phyloP scores from a whole-genome alignment of 1,140 invertebrate genomes.

The Gryon sp. region DNA sequence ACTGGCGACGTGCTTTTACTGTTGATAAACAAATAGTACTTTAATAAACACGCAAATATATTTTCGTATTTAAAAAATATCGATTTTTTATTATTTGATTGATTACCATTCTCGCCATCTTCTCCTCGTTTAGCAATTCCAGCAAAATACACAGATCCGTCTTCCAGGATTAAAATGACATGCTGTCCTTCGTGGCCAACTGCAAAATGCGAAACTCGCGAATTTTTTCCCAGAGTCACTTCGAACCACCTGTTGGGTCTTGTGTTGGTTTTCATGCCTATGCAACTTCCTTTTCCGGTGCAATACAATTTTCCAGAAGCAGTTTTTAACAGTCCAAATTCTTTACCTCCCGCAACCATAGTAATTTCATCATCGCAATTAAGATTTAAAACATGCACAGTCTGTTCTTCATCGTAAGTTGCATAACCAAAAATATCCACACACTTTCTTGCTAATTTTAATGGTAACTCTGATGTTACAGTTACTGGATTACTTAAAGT shows the following conservation, averaged over 20 bases:
- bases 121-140: conserved; percentile 95
- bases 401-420: conserved; percentile 84
- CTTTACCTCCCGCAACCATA: conserved; percentile 87
- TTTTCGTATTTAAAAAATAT: background rate
- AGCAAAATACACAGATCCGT: conserved; percentile 92
- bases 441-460: conserved; percentile 89
- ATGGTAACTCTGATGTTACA: conserved; percentile 84
- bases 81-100: conserved; percentile 17
- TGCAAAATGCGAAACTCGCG: conserved; percentile 88
- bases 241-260: conserved; percentile 87
- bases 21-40: conserved; percentile 67
- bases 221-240: conserved; percentile 86
- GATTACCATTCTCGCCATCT: conserved; percentile 89
- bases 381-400: conserved; percentile 77
- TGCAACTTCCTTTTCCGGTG: conserved; percentile 86
- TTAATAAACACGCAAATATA: no score
- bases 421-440: conserved; percentile 88
- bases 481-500: conserved; percentile 82
- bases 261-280: conserved; percentile 85
- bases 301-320: conserved; percentile 89
- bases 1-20: conserved; percentile 88
- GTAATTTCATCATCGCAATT: conserved; percentile 86
- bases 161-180: conserved; percentile 92
- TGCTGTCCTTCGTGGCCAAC: conserved; percentile 96
- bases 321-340: conserved; percentile 90